Conservation (phyloP, 2,797 vertebrate species). For the Mormyrus proboscirostris region DNA sequence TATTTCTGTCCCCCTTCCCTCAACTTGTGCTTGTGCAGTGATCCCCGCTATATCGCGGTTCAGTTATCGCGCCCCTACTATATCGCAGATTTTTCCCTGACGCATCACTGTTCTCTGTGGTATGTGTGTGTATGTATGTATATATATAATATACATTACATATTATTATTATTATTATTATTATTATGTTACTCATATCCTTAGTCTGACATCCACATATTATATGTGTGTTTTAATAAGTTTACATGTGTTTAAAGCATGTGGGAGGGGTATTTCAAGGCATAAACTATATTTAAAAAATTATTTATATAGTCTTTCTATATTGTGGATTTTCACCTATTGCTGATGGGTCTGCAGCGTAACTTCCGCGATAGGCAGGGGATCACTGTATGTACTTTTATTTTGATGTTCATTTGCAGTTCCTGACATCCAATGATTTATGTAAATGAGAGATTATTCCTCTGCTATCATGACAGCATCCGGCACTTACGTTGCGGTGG, state of each 20-base stretch:
- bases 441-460: background rate
- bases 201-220: background rate
- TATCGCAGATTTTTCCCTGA: background rate
- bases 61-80: background rate
- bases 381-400: background rate
- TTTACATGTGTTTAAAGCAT: background rate
- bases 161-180: background rate
- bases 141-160: no score
- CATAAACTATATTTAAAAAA: background rate
- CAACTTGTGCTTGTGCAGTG: background rate
- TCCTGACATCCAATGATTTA: background rate
- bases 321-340: background rate
- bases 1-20: background rate
- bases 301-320: background rate
- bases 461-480: background rate
- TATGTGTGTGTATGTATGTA: background rate
- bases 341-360: background rate
- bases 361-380: background rate
- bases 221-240: background rate
- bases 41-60: background rate
- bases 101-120: no score
- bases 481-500: background rate
- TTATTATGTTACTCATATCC: no score
- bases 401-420: background rate
- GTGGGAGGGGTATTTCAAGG: background rate